Evolutionary conservation across 2,888 invertebrate species (phyloP).

Genomic region (Siphlonurus alternatus): DNA sequence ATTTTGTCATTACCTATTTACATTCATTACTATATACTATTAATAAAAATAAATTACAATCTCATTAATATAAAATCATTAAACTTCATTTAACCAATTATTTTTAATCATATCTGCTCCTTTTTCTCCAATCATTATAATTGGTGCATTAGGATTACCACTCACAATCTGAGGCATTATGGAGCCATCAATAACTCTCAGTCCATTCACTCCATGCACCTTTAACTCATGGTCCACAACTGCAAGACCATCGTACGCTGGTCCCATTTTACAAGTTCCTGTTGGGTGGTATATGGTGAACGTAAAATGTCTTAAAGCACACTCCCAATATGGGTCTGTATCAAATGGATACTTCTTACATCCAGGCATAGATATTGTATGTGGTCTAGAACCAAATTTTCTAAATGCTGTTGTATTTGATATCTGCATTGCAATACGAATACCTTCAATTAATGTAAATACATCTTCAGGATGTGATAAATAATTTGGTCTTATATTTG

Average conservation of each 20-base stretch:
- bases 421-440: constrained; percentile 62
- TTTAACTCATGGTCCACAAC: constrained; percentile 63
- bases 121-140: constrained; percentile 83
- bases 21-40: no score
- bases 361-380: constrained; percentile 65
- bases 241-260: constrained; percentile 50
- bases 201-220: constrained; percentile 58
- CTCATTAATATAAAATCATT: no score
- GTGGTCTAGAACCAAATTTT: constrained; percentile 59
- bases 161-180: constrained; percentile 80
- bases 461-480: constrained; percentile 73
- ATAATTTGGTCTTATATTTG: constrained; percentile 83
- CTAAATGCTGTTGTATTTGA: constrained; percentile 67
- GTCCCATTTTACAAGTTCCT: constrained; percentile 79
- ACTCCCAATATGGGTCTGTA: constrained; percentile 77
- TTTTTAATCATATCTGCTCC: constrained; percentile 78
- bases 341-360: constrained; percentile 54
- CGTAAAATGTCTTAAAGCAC: constrained; percentile 65
- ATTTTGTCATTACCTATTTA: no score
- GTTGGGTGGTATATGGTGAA: constrained; percentile 69
- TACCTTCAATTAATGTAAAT: constrained; percentile 60
- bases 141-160: constrained; percentile 79
- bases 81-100: no score
- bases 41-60: no score
- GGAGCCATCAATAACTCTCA: constrained; percentile 69